A percentile compares a stretch with the other conserved stretches of the same genome.
Evolutionary conservation across 2,113 vertebrate species (phyloP).

Genomic region (Phycodurus eques): DNA sequence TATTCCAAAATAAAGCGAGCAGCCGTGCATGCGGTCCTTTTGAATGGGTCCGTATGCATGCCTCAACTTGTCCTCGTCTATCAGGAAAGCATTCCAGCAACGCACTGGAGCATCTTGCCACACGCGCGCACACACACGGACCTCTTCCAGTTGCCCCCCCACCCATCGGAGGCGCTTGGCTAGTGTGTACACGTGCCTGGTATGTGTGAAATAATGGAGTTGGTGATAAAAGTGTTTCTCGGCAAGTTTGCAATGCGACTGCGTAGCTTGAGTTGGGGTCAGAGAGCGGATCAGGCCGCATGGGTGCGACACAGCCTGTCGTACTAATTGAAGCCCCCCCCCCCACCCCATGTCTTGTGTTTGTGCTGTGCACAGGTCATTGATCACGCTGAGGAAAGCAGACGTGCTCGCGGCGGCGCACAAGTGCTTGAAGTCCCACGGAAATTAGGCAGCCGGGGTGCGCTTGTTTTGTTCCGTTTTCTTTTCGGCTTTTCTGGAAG

Average conservation of each 20-base stretch:
- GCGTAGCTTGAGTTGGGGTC: no score
- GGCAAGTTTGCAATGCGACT: no score
- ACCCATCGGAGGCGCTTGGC: slow-evolving; percentile 14
- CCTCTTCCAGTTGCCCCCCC: slow-evolving; percentile 48
- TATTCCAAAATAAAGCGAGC: no score
- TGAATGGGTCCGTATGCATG: slow-evolving; percentile 28
- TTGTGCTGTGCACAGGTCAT: slow-evolving; percentile 54
- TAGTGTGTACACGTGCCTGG: slow-evolving; percentile 44
- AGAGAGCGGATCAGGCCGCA: neutral
- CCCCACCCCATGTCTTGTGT: slow-evolving; percentile 18
- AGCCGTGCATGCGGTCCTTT: no score
- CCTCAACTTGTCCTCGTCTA: slow-evolving; percentile 35
- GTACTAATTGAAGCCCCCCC: slow-evolving; percentile 19
- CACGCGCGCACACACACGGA: slow-evolving; percentile 38
- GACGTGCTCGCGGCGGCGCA: slow-evolving; percentile 15
- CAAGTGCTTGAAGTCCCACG: slow-evolving; percentile 56
- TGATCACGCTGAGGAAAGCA: slow-evolving; percentile 14
- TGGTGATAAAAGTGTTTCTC: slow-evolving; percentile 31
- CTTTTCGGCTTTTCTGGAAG: neutral
- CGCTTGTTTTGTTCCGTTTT: slow-evolving; percentile 9
- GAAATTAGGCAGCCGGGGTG: slow-evolving; percentile 33
- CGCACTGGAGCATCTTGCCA: slow-evolving; percentile 60
- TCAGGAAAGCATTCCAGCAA: slow-evolving; percentile 66
- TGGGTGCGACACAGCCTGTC: neutral
- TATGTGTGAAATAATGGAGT: slow-evolving; percentile 45